Evolutionary conservation across 2,888 invertebrate species (phyloP).

Genomic region (Xylota segnis): DNA sequence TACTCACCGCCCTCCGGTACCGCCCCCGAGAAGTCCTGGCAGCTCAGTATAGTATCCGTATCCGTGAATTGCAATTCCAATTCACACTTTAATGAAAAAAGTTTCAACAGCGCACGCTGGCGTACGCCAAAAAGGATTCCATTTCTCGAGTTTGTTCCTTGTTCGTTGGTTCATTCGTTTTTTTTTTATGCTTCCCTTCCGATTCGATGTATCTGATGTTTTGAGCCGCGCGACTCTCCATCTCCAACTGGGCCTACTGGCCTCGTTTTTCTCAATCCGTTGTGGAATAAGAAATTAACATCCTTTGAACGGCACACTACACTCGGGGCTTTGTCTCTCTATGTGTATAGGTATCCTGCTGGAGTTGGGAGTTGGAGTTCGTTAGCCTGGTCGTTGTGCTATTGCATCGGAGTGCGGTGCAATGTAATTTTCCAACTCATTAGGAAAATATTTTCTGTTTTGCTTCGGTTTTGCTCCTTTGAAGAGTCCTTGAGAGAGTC

Average conservation of each 20-base stretch:
- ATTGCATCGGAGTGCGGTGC: slow-evolving; percentile 65
- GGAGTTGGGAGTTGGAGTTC: slow-evolving; percentile 58
- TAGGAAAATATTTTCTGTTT: slow-evolving; percentile 61
- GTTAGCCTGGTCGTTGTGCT: slow-evolving; percentile 45
- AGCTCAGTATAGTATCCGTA: slow-evolving; percentile 2
- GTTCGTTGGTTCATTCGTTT: slow-evolving; percentile 23
- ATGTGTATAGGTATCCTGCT: too few relatives aligned
- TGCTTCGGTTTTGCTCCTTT: slow-evolving; percentile 39
- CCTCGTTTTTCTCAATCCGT: slow-evolving; percentile 34
- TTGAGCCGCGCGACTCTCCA: slow-evolving; percentile 16
- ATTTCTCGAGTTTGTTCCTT: slow-evolving; percentile 14
- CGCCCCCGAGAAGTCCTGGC: too few relatives aligned
- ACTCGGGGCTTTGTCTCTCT: slow-evolving; percentile 17
- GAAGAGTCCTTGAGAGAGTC: slow-evolving; percentile 53
- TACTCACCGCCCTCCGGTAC: not conserved
- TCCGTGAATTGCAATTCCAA: slow-evolving; percentile 67
- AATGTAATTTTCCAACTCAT: slow-evolving; percentile 75
- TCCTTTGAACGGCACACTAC: slow-evolving; percentile 17
- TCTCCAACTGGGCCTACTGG: slow-evolving; percentile 48
- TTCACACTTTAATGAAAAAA: slow-evolving; percentile 76
- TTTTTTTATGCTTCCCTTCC: slow-evolving; percentile 16
- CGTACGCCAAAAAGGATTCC: slow-evolving; percentile 51
- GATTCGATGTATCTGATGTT: slow-evolving; percentile 27
- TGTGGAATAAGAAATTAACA: slow-evolving; percentile 44
- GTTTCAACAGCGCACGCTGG: slow-evolving; percentile 61